Percentiles rank a stretch among this genome's conserved stretches.
Evolutionary conservation across 2,113 vertebrate genomes (phyloP).

Genomic region (Chloroceryle aenea): DNA sequence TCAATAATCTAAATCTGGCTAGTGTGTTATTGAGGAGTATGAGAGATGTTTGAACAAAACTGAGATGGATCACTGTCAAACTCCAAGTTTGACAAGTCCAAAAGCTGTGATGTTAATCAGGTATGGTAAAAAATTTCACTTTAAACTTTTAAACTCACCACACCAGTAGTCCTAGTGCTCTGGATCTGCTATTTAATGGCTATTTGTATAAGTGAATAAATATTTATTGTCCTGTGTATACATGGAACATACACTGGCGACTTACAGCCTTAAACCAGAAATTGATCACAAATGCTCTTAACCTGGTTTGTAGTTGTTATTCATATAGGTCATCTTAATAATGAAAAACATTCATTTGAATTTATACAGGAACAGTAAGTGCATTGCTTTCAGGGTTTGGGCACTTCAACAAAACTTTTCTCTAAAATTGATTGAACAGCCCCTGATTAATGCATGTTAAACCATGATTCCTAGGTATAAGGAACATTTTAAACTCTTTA

Average conservation of each 20-base stretch:
- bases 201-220: conserved; percentile 13
- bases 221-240: conserved; percentile 20
- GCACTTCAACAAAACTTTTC: background rate
- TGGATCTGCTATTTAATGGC: background rate
- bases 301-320: background rate
- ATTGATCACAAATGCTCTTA: background rate
- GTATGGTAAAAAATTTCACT: background rate
- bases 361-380: background rate
- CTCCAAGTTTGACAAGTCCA: background rate
- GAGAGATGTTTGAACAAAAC: background rate
- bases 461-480: background rate
- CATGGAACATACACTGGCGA: background rate
- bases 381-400: background rate
- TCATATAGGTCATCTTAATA: background rate
- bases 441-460: background rate
- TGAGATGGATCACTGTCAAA: background rate
- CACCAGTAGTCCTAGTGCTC: background rate
- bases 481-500: background rate
- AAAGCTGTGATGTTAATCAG: background rate
- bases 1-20: background rate
- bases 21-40: background rate
- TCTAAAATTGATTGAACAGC: background rate
- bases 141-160: background rate
- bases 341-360: background rate
- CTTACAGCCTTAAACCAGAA: background rate